phyloP scores from a whole-genome alignment of 30 jellyfish, hydroid and myxozoan species.

The Aurelia aurita complex sp. Pacific region DNA sequence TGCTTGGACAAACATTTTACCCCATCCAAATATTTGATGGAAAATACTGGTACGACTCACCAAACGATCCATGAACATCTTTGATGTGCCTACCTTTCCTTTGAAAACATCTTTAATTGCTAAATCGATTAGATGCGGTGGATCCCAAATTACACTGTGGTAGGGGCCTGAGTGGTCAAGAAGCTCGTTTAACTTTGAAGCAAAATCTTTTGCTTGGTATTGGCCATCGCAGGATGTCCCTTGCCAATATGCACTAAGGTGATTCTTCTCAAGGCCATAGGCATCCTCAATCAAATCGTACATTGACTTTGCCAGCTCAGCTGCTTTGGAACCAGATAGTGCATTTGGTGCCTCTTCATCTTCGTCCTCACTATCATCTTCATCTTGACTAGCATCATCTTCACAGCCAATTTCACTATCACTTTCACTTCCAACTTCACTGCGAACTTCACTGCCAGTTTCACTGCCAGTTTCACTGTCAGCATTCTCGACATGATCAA shows the following conservation, averaged over 20 bases:
- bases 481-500: not conserved
- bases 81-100: constrained; percentile 16
- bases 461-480: not conserved
- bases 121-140: constrained; percentile 3
- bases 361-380: not conserved
- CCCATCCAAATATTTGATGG: constrained; percentile 25
- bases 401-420: too few relatives aligned
- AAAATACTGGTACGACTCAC: constrained; percentile 5
- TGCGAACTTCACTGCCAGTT: too few relatives aligned
- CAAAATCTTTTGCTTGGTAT: constrained; percentile 14
- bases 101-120: constrained; percentile 22
- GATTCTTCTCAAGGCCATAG: not conserved
- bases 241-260: not conserved
- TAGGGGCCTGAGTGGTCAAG: not conserved
- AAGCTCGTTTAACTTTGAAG: not conserved
- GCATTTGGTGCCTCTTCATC: not conserved
- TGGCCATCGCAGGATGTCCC: constrained; percentile 16
- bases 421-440: too few relatives aligned
- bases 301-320: not conserved
- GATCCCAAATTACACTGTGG: constrained; percentile 11
- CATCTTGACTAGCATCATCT: too few relatives aligned
- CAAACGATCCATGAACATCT: constrained; percentile 1
- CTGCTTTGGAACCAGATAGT: constrained; percentile 6
- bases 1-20: constrained; percentile 22
- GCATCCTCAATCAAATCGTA: not conserved